Percentiles rank a stretch among this genome's conserved stretches.
Conservation (phyloP, 2,113 vertebrate species). For the Camelus bactrianus region DNA sequence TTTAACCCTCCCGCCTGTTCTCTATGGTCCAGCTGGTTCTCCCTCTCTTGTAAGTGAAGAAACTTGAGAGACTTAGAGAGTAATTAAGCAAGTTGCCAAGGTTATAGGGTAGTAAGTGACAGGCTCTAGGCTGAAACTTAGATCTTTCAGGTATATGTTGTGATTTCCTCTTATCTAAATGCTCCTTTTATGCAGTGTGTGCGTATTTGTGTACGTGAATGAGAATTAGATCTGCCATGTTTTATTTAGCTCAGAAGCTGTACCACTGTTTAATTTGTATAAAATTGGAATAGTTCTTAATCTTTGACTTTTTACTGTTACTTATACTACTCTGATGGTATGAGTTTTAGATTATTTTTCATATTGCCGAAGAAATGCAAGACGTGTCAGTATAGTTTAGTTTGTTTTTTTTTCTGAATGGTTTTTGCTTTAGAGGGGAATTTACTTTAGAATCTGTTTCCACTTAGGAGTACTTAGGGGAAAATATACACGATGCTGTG, state of each 20-base stretch:
- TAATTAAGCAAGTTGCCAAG: neutral
- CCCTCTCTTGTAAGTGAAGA: neutral
- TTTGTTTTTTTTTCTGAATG: neutral
- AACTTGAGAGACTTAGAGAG: neutral
- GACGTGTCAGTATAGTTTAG: neutral
- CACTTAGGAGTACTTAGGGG: neutral
- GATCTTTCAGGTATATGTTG: neutral
- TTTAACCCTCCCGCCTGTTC: neutral
- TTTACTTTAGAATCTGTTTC: constrained; percentile 17
- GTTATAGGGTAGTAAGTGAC: neutral
- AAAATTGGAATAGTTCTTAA: constrained; percentile 16
- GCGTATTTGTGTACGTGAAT: neutral
- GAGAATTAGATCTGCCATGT: constrained; percentile 1
- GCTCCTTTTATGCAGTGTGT: neutral
- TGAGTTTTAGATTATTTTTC: neutral
- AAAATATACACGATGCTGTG: neutral
- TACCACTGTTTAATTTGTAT: neutral
- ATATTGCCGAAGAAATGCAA: neutral
- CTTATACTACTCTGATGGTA: neutral
- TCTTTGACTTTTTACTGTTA: neutral
- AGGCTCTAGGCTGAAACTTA: neutral
- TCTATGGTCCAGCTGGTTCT: neutral
- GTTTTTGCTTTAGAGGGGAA: neutral
- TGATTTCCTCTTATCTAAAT: neutral
- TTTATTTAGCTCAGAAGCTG: constrained; percentile 25